These are phyloP conservation scores for Crax fasciolata DNA, from an alignment of 2,797 vertebrate species.

Conservation along the genomic window DNA sequence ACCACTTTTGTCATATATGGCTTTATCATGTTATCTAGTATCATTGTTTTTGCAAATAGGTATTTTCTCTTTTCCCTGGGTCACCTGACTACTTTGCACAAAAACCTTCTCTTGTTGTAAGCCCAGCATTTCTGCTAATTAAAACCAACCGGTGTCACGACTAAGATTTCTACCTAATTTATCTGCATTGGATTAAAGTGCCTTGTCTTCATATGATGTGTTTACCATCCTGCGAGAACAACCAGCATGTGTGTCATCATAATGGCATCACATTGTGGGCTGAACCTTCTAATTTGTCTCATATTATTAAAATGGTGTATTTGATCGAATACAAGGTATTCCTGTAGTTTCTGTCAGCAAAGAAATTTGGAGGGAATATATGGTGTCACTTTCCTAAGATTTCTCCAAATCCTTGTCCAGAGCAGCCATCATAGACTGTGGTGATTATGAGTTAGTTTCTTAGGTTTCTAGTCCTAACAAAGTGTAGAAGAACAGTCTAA, in stretches of 20 bases:
- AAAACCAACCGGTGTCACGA: background rate
- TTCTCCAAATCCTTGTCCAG: background rate
- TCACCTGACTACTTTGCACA: background rate
- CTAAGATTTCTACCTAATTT: background rate
- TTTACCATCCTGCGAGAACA: background rate
- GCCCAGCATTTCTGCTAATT: background rate
- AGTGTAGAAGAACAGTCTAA: background rate
- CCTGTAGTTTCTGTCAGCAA: background rate
- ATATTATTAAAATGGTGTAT: background rate
- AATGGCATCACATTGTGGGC: background rate
- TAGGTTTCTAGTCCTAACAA: background rate
- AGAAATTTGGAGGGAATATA: background rate
- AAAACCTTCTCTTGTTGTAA: background rate
- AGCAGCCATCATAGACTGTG: background rate
- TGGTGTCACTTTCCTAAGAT: background rate
- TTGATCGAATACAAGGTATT: background rate
- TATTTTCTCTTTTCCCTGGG: background rate
- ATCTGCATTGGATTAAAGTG: background rate
- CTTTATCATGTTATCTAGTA: background rate
- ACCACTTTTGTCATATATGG: background rate
- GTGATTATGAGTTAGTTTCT: background rate
- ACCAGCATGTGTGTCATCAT: fast-evolving
- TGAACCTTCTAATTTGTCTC: background rate
- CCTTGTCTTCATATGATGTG: background rate
- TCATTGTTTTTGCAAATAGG: background rate